Evolutionary conservation across 2,888 invertebrate species (phyloP).

Genomic region (Hydrotaea cyrtoneurina): DNA sequence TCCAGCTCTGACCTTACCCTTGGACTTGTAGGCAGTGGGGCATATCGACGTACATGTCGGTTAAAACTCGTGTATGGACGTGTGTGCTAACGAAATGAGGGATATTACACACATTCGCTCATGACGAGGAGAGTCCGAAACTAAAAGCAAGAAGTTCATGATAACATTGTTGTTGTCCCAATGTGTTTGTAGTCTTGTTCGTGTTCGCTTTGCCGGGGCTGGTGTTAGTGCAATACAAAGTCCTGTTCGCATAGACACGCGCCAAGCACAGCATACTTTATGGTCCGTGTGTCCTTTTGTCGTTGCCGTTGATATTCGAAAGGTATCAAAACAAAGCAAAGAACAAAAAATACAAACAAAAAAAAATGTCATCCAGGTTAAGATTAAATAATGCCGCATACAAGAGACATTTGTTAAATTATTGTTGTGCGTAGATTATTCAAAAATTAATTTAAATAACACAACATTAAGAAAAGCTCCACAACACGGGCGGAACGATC

Average conservation of each 20-base stretch:
- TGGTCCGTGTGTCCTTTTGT: background rate
- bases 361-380: slow-evolving; percentile 41
- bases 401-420: slow-evolving; percentile 54
- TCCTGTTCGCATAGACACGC: background rate
- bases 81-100: slow-evolving; percentile 45
- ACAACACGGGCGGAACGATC: background rate
- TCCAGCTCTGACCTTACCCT: background rate
- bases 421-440: slow-evolving; percentile 53
- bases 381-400: slow-evolving; percentile 45
- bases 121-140: background rate
- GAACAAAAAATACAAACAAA: background rate
- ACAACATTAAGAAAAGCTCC: slow-evolving; percentile 42
- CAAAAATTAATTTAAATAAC: slow-evolving; percentile 61
- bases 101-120: slow-evolving; percentile 3
- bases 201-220: background rate
- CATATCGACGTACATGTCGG: background rate
- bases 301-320: background rate
- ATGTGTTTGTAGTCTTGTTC: background rate
- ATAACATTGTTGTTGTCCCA: slow-evolving; percentile 34
- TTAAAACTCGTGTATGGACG: slow-evolving; percentile 14
- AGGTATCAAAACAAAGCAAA: too few species aligned
- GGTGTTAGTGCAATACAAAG: background rate
- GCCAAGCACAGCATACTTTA: slow-evolving; percentile 43
- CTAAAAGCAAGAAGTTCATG: slow-evolving; percentile 39
- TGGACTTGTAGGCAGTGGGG: background rate